These are phyloP conservation scores for Uloborus diversus DNA, from an alignment of 1,140 invertebrate genomes.

Conservation along the genomic window DNA sequence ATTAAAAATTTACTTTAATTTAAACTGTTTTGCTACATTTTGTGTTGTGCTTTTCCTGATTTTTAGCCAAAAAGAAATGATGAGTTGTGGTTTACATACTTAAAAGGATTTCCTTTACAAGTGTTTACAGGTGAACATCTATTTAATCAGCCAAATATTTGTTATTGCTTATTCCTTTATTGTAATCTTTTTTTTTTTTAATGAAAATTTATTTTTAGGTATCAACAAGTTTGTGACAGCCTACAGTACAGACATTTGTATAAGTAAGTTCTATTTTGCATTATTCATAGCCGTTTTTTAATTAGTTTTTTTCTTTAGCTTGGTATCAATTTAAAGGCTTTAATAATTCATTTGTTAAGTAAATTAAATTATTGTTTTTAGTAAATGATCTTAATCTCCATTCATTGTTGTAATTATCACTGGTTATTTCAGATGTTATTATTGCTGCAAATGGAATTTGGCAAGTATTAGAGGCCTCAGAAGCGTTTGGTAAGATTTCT, in stretches of 20 bases:
- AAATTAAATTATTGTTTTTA: not conserved
- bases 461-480: constrained; percentile 64
- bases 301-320: not conserved
- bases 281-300: not conserved
- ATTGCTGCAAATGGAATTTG: constrained; percentile 65
- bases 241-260: constrained; percentile 54
- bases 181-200: not conserved
- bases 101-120: constrained; percentile 22
- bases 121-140: constrained; percentile 40
- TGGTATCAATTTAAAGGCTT: not conserved
- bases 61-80: constrained; percentile 27
- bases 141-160: not conserved
- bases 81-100: constrained; percentile 62
- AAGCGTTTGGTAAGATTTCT: constrained; percentile 61
- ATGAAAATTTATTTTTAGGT: constrained; percentile 16
- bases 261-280: constrained; percentile 63
- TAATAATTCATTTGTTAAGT: not conserved
- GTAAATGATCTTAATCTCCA: not conserved
- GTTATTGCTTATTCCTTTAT: not conserved
- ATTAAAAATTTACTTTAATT: too few species aligned
- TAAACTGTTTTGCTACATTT: not conserved
- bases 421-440: constrained; percentile 63
- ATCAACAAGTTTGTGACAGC: constrained; percentile 33
- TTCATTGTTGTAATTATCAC: too few species aligned
- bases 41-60: not conserved